Conservation (phyloP, 1,140 invertebrate species). For the Holotrichia oblita region DNA sequence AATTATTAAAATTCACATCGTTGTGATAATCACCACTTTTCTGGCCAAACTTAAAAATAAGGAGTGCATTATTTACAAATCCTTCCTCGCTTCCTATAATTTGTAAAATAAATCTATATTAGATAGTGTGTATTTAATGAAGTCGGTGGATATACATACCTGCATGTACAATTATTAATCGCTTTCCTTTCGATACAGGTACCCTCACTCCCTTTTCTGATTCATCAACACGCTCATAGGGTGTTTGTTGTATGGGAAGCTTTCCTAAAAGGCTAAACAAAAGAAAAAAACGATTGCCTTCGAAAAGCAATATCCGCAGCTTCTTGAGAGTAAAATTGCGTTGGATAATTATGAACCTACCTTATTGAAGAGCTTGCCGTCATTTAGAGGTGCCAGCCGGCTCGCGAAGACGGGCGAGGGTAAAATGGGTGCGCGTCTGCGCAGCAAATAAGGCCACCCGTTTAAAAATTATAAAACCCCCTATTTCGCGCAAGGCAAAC, state of each 20-base stretch:
- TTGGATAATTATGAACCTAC: no score
- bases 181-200: conserved; percentile 38
- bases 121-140: not conserved
- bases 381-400: no score
- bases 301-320: no score
- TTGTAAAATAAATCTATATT: not conserved
- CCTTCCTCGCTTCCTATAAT: conserved; percentile 49
- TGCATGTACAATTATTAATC: conserved; percentile 43
- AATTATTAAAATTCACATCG: conserved; percentile 52
- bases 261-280: no score
- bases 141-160: conserved; percentile 19
- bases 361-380: no score
- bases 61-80: conserved; percentile 49
- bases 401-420: no score
- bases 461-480: no score
- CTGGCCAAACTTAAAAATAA: conserved; percentile 49
- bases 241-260: conserved; percentile 9
- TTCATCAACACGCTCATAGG: not conserved
- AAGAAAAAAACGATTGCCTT: not conserved
- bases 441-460: no score
- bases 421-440: no score
- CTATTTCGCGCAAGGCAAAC: no score
- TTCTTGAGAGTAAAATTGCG: no score
- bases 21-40: conserved; percentile 50
- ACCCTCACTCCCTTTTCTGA: conserved; percentile 24